These are phyloP conservation scores for Python bivittatus DNA, from an alignment of 2,113 vertebrate genomes.

Conservation along the genomic window DNA sequence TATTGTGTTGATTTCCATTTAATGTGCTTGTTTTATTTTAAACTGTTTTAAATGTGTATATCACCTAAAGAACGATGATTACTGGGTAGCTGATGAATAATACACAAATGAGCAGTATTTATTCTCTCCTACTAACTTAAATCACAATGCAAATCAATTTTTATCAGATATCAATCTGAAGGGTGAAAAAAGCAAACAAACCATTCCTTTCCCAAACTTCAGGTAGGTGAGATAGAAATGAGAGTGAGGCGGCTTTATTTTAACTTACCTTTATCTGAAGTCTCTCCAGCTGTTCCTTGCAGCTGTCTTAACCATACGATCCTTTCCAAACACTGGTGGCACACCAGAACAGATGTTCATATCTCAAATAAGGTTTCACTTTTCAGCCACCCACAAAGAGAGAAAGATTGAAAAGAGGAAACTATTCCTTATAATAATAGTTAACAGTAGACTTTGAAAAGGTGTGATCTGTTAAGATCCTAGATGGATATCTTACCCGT, in stretches of 20 bases:
- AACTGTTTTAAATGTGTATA: neutral
- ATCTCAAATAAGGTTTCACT: neutral
- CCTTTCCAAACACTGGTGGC: neutral
- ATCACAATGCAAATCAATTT: neutral
- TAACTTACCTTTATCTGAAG: neutral
- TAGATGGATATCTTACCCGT: neutral
- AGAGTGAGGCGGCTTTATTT: neutral
- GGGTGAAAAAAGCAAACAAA: neutral
- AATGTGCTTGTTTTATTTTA: no score
- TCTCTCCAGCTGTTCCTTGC: neutral
- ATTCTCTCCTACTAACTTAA: neutral
- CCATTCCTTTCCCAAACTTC: neutral
- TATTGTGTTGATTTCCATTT: no score
- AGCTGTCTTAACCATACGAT: neutral
- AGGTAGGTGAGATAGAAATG: slow-evolving; percentile 2
- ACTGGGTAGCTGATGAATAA: neutral
- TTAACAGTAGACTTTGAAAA: slow-evolving; percentile 1
- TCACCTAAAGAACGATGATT: neutral
- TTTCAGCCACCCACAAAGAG: neutral
- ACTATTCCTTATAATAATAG: neutral
- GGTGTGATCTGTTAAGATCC: neutral
- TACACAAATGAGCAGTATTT: neutral
- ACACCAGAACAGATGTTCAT: neutral
- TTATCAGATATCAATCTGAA: neutral
- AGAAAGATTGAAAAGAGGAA: neutral